A percentile compares a stretch with the other conserved stretches of the same genome.
phyloP scores from a whole-genome alignment of 2,797 vertebrate species.

The Platalea minor region DNA sequence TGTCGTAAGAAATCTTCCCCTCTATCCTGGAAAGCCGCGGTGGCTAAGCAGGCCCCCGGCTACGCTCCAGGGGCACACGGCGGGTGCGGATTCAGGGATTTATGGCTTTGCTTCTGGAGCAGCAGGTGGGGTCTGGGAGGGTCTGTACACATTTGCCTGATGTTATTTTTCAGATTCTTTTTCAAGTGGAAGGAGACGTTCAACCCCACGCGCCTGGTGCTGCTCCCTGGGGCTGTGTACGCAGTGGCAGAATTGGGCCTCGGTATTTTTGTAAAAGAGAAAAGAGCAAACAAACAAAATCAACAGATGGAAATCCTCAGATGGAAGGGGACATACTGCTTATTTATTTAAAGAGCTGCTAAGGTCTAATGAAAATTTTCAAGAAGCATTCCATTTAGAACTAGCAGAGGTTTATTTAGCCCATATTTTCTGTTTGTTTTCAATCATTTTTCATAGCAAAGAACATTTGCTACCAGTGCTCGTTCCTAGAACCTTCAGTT shows the following conservation, averaged over 20 bases:
- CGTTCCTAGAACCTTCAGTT: neutral
- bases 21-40: neutral
- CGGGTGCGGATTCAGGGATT: neutral
- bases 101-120: neutral
- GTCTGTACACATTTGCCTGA: neutral
- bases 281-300: slow-evolving; percentile 21
- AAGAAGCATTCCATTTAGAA: slow-evolving; percentile 43
- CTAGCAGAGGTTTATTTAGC: slow-evolving; percentile 37
- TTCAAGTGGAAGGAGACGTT: neutral
- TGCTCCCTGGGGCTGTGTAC: neutral
- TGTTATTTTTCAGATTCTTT: neutral
- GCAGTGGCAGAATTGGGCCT: neutral
- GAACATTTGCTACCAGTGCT: slow-evolving; percentile 32
- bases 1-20: neutral
- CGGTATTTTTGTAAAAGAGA: neutral
- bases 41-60: no score
- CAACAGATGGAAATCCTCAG: slow-evolving; percentile 40
- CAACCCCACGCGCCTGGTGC: rapidly evolving
- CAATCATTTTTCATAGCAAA: slow-evolving; percentile 43
- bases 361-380: slow-evolving; percentile 43
- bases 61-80: rapidly evolving
- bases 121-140: neutral
- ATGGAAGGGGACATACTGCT: neutral
- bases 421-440: slow-evolving; percentile 54
- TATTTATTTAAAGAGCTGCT: slow-evolving; percentile 55